Conservation (phyloP, 2,888 invertebrate species). For the Standfussiana lucernea region DNA sequence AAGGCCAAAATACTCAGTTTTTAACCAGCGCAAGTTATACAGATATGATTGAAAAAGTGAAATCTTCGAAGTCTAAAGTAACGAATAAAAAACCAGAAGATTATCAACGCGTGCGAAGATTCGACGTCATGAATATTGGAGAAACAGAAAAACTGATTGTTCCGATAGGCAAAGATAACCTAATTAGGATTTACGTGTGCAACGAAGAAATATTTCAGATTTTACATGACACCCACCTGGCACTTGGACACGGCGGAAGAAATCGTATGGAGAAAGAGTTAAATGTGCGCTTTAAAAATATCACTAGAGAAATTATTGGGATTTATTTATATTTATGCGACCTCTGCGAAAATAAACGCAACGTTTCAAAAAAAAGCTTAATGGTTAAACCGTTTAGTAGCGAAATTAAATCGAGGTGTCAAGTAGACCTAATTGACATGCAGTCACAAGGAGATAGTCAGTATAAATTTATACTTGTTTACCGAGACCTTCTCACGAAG, state of each 20-base stretch:
- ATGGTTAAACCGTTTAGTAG: not conserved
- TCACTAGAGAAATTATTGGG: constrained; percentile 16
- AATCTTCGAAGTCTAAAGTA: constrained; percentile 15
- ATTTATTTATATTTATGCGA: constrained; percentile 17
- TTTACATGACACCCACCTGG: constrained; percentile 19
- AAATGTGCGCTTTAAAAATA: constrained; percentile 20
- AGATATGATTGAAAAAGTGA: constrained; percentile 22
- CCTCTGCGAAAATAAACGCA: constrained; percentile 2
- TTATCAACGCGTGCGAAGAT: constrained; percentile 55
- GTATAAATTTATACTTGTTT: constrained; percentile 23
- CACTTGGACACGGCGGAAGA: constrained; percentile 20
- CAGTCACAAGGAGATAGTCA: constrained; percentile 14
- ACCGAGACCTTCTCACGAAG: constrained; percentile 69
- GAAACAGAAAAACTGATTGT: constrained; percentile 55
- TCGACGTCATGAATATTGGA: constrained; percentile 52
- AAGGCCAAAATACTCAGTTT: constrained; percentile 51
- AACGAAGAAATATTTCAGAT: constrained; percentile 25
- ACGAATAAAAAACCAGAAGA: constrained; percentile 53
- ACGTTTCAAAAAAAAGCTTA: constrained; percentile 2
- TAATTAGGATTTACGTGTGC: constrained; percentile 18
- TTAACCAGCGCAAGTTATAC: constrained; percentile 24
- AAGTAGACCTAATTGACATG: constrained; percentile 26
- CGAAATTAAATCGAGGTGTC: constrained; percentile 21
- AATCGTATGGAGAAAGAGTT: constrained; percentile 23
- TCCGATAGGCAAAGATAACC: constrained; percentile 42